phyloP scores from a whole-genome alignment of 1,140 invertebrate genomes.

The Aricia agestis region DNA sequence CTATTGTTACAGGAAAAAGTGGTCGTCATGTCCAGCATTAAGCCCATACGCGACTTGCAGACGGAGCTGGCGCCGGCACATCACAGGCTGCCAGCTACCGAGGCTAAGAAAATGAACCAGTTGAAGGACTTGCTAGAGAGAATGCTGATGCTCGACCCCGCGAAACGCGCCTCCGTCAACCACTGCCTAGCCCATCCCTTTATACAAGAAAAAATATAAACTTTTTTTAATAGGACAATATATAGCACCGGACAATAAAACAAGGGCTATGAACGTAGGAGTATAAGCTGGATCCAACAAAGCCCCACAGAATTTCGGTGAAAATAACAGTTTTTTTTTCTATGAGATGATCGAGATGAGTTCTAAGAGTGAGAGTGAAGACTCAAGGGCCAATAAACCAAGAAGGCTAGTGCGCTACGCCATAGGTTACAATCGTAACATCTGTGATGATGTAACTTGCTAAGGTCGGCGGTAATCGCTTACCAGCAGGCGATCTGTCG shows the following conservation, averaged over 20 bases:
- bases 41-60: conserved; percentile 89
- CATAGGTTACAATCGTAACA: too few species aligned
- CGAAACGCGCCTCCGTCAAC: conserved; percentile 94
- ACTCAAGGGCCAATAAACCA: too few species aligned
- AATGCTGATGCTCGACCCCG: conserved; percentile 94
- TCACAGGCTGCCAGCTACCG: conserved; percentile 91
- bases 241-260: background rate
- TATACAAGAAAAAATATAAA: conserved; percentile 79
- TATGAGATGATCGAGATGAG: too few species aligned
- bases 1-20: conserved; percentile 91
- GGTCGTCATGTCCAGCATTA: conserved; percentile 94
- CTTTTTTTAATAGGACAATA: conserved; percentile 6
- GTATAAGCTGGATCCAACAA: too few species aligned
- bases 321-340: too few species aligned
- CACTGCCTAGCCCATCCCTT: conserved; percentile 97
- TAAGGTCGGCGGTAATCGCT: background rate
- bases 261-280: too few species aligned
- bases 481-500: too few species aligned
- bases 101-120: conserved; percentile 92
- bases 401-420: background rate
- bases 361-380: too few species aligned
- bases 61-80: conserved; percentile 91
- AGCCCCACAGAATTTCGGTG: too few species aligned
- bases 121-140: conserved; percentile 96
- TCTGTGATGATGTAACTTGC: too few species aligned